Base-by-base conservation (phyloP, 2,888 invertebrate species). In the Mythimna pallens region DNA sequence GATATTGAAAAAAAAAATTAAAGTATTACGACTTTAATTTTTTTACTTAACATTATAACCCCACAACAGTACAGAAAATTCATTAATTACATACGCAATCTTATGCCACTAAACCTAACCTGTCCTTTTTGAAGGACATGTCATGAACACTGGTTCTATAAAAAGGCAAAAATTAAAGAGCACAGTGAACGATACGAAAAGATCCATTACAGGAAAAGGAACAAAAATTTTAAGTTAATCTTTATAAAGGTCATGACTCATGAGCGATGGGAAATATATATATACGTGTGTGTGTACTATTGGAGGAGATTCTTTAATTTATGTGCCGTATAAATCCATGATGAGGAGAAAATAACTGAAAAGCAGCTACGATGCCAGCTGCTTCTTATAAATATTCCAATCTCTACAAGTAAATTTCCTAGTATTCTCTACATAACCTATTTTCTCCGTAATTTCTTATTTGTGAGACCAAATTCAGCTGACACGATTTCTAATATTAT, bases 301-400 rank as follows among this genome's bases (percentile, higher is more conserved):
- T 3, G 47, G 47, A 17, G 6, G 3, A 20, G 10, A 43, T 43
- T n/a, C 14, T 40, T 62, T 34, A 50, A 43, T 74, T 52, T 34
- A 69, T 34, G n/a, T 50, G 14, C 54, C 50, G 17, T 55, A 50
- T 68, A 52, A 43, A 65, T 25, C 17, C 12, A n/a, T 10, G 1
- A n/a, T 17, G 2, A 20, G 22, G 36, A 54, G 36, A 61, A 68
- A 76, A 68, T 62, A 68, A 62, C 20, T 22, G 47, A 47, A 50
- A 61, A 47, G 36, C 61, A 68, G 20, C 12, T 30, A 54, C 6
- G 14, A 20, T 68, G 47, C 68, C 68, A 74, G 30, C 54, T 54
- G 59, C 30, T 9, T 20, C 75, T 75, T 47, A 75, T 47, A 54
- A 74, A 61, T 75, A 73, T 67, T 30, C 43, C 67, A 25, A 43